phyloP scores from a whole-genome alignment of 2,113 vertebrate species.

The Lepidiolamprologus cunningtoni region DNA sequence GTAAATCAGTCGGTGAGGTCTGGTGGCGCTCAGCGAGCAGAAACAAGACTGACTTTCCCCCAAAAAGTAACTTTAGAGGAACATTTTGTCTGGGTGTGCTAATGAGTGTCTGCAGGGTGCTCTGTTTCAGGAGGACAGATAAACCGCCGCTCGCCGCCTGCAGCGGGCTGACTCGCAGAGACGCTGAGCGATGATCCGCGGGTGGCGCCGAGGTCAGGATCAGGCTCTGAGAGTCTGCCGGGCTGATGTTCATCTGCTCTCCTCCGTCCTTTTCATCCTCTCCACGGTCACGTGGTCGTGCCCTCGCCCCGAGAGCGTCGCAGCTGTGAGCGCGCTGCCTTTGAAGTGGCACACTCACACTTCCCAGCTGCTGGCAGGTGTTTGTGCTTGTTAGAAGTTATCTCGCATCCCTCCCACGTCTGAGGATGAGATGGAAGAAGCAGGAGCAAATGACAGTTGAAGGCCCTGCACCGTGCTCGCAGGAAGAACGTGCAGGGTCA shows the following conservation, averaged over 20 bases:
- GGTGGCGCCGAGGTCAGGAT: neutral
- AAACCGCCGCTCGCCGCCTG: neutral
- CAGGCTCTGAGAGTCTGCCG: neutral
- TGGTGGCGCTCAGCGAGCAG: neutral
- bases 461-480: neutral
- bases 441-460: neutral
- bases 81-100: neutral
- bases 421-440: neutral
- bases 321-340: neutral
- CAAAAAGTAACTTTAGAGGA: neutral
- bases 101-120: neutral
- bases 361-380: neutral
- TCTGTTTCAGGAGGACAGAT: neutral
- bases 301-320: neutral
- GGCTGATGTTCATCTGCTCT: neutral
- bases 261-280: neutral
- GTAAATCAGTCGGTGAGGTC: neutral
- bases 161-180: fast-evolving
- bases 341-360: neutral
- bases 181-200: fast-evolving
- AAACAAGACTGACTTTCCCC: neutral
- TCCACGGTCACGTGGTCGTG: neutral
- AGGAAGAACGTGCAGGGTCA: neutral
- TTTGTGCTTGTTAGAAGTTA: neutral
- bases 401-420: too few relatives aligned